Conservation (phyloP, 2,797 vertebrate genomes). For the Xyrichtys novacula region DNA sequence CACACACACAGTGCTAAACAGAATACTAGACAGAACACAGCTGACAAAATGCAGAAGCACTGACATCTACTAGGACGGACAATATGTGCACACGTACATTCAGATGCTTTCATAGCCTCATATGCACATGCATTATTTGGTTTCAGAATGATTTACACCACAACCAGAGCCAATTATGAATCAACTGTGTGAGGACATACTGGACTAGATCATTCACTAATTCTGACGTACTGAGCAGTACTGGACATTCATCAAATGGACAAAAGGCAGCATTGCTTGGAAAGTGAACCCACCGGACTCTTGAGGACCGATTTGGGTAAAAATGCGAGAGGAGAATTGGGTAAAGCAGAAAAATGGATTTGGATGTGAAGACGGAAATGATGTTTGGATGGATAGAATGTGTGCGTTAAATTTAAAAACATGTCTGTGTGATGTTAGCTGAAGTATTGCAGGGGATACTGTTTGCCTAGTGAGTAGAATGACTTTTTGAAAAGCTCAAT, state of each 20-base stretch:
- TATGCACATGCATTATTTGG: constrained; percentile 83
- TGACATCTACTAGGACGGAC: constrained; percentile 74
- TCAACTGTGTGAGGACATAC: constrained; percentile 73
- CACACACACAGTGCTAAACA: constrained; percentile 66
- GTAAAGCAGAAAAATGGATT: constrained; percentile 81
- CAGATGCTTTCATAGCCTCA: constrained; percentile 79
- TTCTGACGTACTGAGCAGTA: constrained; percentile 58
- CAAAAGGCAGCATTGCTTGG: constrained; percentile 76
- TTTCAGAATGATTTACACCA: constrained; percentile 73
- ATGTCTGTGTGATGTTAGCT: constrained; percentile 29
- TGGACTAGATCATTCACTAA: constrained; percentile 68
- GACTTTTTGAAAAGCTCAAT: constrained; percentile 42
- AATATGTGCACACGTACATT: constrained; percentile 82
- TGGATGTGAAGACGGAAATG: constrained; percentile 74
- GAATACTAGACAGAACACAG: constrained; percentile 65
- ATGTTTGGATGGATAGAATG: constrained; percentile 69
- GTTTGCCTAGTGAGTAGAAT: constrained; percentile 39
- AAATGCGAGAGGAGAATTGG: constrained; percentile 78
- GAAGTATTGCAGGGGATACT: constrained; percentile 43
- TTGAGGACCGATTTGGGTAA: constrained; percentile 70
- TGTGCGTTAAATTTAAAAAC: constrained; percentile 40
- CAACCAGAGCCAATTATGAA: constrained; percentile 83
- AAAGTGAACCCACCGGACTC: constrained; percentile 76
- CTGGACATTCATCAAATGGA: constrained; percentile 67
- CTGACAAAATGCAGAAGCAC: constrained; percentile 85